A percentile compares a stretch with the other conserved stretches of the same genome.
phyloP scores from a whole-genome alignment of 2,888 invertebrate species.

The Rhogogaster chlorosoma region DNA sequence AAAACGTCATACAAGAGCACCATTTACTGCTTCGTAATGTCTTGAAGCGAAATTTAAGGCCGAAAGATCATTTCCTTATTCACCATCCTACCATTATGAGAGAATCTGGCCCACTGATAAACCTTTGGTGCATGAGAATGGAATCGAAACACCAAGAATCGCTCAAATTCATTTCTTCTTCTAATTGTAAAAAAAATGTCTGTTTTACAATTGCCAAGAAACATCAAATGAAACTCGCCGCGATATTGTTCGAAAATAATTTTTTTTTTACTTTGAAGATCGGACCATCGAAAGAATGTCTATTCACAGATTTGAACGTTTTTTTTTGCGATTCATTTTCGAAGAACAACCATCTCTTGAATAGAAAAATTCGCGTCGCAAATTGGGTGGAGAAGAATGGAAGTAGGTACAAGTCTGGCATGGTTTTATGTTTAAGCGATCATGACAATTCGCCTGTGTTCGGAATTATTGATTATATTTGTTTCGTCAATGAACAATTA shows the following conservation, averaged over 20 bases:
- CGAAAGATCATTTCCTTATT: conserved; percentile 35
- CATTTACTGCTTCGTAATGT: neutral
- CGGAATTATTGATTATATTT: conserved; percentile 31
- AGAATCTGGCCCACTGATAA: conserved; percentile 15
- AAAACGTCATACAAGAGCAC: neutral
- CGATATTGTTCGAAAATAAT: conserved; percentile 37
- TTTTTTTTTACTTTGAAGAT: neutral
- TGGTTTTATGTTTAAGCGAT: conserved; percentile 28
- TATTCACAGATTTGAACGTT: neutral
- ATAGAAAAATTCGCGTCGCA: neutral
- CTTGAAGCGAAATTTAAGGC: neutral
- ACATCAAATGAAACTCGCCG: too few relatives aligned
- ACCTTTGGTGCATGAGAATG: conserved; percentile 49
- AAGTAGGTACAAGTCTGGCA: conserved; percentile 25
- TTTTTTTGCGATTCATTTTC: neutral
- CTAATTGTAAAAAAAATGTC: neutral
- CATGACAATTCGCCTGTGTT: conserved; percentile 29
- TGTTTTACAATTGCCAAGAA: conserved; percentile 46
- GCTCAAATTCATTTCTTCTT: neutral
- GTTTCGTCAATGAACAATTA: conserved; percentile 40
- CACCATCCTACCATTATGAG: conserved; percentile 1
- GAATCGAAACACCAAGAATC: conserved; percentile 49
- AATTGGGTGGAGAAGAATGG: conserved; percentile 34
- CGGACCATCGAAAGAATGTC: neutral
- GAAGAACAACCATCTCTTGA: conserved; percentile 6